These are phyloP conservation scores for Brachypodius melanocephalos DNA, from an alignment of 2,113 vertebrate genomes.

Conservation along the genomic window DNA sequence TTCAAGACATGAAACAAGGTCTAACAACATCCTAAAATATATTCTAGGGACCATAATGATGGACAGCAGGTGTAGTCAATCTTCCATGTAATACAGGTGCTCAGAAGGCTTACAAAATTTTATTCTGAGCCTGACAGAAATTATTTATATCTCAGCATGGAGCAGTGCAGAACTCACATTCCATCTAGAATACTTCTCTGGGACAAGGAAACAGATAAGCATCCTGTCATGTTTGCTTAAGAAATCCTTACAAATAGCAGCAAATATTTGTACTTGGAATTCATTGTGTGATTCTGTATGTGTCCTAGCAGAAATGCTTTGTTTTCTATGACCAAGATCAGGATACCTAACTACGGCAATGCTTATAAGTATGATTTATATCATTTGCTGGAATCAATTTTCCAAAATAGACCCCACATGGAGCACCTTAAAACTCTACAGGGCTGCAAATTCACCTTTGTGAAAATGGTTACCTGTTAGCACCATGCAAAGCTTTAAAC, in stretches of 20 bases:
- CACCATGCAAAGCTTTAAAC: background rate
- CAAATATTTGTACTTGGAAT: background rate
- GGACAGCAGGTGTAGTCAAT: background rate
- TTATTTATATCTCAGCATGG: background rate
- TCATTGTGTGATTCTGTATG: background rate
- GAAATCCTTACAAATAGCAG: background rate
- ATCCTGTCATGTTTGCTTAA: background rate
- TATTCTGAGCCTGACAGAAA: background rate
- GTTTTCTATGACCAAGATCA: background rate
- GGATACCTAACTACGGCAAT: background rate
- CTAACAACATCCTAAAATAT: background rate
- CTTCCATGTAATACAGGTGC: background rate
- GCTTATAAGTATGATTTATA: background rate
- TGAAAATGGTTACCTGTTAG: background rate
- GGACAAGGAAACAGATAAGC: background rate
- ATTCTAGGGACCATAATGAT: background rate
- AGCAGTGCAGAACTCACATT: background rate
- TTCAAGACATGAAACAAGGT: background rate
- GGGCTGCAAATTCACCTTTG: background rate
- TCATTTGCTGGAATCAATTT: background rate
- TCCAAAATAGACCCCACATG: background rate
- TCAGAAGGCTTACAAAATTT: background rate
- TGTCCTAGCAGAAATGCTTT: background rate
- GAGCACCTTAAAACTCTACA: background rate
- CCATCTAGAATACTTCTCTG: background rate